These are phyloP conservation scores for Micrastur ruficollis DNA, from an alignment of 2,797 vertebrate genomes.

Conservation along the genomic window DNA sequence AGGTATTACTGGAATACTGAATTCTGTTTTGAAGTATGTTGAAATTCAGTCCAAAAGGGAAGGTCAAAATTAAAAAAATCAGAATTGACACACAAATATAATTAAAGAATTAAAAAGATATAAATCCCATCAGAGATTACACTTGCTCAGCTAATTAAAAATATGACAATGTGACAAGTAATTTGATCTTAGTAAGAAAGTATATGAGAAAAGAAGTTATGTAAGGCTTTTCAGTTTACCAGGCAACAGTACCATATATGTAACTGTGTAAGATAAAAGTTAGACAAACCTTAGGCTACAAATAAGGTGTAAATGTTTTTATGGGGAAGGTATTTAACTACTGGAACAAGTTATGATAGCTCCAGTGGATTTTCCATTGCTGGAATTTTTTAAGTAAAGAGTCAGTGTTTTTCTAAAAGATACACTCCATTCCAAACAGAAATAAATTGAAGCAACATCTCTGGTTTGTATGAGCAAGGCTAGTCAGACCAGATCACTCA, in stretches of 20 bases:
- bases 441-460: constrained; percentile 46
- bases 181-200: not conserved
- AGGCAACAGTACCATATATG: not conserved
- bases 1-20: not conserved
- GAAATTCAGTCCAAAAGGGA: not conserved
- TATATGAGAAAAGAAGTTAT: not conserved
- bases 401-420: constrained; percentile 66
- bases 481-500: not conserved
- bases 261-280: constrained; percentile 8
- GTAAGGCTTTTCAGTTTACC: not conserved
- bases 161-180: not conserved
- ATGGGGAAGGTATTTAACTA: constrained; percentile 57
- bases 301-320: constrained; percentile 57
- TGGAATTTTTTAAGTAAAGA: constrained; percentile 63
- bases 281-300: constrained; percentile 14
- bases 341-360: constrained; percentile 51
- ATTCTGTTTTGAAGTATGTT: not conserved
- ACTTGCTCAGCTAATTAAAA: not conserved
- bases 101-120: not conserved
- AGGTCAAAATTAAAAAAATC: not conserved
- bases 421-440: constrained; percentile 52
- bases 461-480: constrained; percentile 9
- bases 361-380: constrained; percentile 28
- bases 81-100: not conserved
- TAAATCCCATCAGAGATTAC: not conserved